A percentile compares a stretch with the other conserved stretches of the same genome.
phyloP scores from a whole-genome alignment of 2,797 vertebrate species.

The Scleropages formosus region DNA sequence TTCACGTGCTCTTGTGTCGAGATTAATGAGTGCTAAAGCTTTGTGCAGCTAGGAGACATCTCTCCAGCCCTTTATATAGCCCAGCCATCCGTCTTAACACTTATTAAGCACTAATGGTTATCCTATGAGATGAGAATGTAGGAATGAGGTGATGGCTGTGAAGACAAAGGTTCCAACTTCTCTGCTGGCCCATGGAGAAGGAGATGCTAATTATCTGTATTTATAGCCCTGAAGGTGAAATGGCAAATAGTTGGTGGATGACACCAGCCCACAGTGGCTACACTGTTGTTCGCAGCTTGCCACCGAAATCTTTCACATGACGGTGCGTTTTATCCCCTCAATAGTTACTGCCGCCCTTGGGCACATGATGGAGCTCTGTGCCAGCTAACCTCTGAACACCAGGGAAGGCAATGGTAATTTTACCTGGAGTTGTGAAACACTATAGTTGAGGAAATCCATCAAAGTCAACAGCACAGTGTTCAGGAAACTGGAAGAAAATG shows the following conservation, averaged over 20 bases:
- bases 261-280: constrained; percentile 28
- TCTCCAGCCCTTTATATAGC: constrained; percentile 61
- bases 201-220: constrained; percentile 67
- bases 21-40: constrained; percentile 29
- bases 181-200: constrained; percentile 42
- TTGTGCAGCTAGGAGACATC: constrained; percentile 37
- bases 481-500: too few relatives aligned
- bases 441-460: neutral
- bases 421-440: neutral
- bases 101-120: constrained; percentile 56
- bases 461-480: too few relatives aligned
- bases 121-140: constrained; percentile 55
- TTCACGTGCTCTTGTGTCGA: neutral
- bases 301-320: constrained; percentile 50
- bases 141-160: constrained; percentile 59
- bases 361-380: constrained; percentile 41
- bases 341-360: constrained; percentile 44
- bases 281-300: constrained; percentile 14
- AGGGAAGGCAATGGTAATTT: neutral
- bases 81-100: constrained; percentile 53
- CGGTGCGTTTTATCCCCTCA: constrained; percentile 48
- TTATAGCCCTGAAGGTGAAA: constrained; percentile 64
- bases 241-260: constrained; percentile 64
- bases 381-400: constrained; percentile 19
- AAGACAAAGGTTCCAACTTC: constrained; percentile 44